These are phyloP conservation scores for Erythrocercus mccallii DNA, from an alignment of 2,113 vertebrate species.

Conservation along the genomic window DNA sequence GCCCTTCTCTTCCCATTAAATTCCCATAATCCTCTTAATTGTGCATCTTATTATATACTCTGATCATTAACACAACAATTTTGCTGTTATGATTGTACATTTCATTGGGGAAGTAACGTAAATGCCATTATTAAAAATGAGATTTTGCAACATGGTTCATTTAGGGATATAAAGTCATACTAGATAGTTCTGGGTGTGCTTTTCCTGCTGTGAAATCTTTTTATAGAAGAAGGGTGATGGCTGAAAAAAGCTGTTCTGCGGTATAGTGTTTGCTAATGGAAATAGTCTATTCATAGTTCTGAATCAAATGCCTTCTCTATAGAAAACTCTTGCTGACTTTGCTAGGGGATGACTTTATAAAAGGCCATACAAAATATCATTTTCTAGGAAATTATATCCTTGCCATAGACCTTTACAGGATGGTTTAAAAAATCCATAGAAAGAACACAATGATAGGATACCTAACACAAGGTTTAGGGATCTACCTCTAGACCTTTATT, in stretches of 20 bases:
- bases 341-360: not conserved
- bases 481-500: not conserved
- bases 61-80: conserved; percentile 29
- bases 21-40: conserved; percentile 33
- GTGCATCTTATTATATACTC: conserved; percentile 10
- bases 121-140: conserved; percentile 27
- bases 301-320: not conserved
- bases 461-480: not conserved
- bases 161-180: not conserved
- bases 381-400: not conserved
- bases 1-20: conserved; percentile 23
- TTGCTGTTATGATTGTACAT: not conserved
- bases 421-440: not conserved
- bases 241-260: not conserved
- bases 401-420: not conserved
- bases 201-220: not conserved
- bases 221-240: not conserved
- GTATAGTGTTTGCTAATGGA: not conserved
- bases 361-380: not conserved
- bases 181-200: not conserved
- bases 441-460: not conserved
- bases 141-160: not conserved
- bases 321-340: not conserved
- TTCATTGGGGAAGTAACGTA: not conserved
- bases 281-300: not conserved